Percentiles rank a stretch among this genome's conserved stretches.
Evolutionary conservation across 2,113 vertebrate species (phyloP).

Genomic region (Camelus bactrianus): DNA sequence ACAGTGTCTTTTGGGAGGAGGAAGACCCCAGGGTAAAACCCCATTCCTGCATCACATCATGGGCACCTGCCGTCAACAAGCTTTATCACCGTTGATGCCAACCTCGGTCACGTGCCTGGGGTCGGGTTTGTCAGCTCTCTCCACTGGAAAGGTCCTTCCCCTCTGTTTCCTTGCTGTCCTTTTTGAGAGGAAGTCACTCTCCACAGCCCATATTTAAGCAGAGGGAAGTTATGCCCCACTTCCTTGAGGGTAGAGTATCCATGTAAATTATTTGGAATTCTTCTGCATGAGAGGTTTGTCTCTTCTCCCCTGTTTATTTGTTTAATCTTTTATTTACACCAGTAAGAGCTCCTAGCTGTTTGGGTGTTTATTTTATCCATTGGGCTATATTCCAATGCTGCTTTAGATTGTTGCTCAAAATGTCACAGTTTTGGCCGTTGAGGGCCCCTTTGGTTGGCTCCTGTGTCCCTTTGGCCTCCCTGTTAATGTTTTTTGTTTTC

Average conservation of each 20-base stretch:
- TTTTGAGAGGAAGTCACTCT: neutral
- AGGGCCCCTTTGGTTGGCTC: neutral
- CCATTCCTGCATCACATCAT: neutral
- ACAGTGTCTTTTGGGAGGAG: neutral
- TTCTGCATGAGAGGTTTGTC: too few relatives aligned
- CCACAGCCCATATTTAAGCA: neutral
- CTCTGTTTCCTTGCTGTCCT: neutral
- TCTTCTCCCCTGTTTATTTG: neutral
- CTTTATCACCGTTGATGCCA: neutral
- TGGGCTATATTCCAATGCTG: neutral
- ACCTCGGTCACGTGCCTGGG: too few relatives aligned
- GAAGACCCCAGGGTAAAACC: too few relatives aligned
- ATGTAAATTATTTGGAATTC: neutral
- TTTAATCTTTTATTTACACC: neutral
- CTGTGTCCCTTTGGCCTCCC: neutral
- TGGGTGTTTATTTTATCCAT: too few relatives aligned
- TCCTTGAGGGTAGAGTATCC: neutral
- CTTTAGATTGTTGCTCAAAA: neutral
- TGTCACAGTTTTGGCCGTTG: neutral
- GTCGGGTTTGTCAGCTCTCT: too few relatives aligned
- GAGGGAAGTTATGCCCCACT: fast-evolving
- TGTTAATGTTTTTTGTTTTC: neutral
- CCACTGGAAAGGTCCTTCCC: neutral
- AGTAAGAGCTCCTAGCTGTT: too few relatives aligned
- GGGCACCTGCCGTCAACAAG: fast-evolving